Evolutionary conservation across 2,797 vertebrate species (phyloP).

Genomic region (Pseudochirops corinnae): DNA sequence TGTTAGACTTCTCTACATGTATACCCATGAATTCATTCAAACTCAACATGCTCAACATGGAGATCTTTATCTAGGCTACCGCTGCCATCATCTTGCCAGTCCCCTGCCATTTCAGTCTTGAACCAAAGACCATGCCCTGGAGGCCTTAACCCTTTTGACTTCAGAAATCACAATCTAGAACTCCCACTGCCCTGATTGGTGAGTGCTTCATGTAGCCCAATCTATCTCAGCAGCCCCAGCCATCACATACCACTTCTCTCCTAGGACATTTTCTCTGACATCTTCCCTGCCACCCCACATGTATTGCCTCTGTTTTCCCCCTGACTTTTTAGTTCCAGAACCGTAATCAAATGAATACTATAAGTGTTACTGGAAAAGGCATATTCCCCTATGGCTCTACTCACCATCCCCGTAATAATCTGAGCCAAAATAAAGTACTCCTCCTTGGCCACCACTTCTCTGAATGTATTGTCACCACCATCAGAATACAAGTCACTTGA

Average conservation of each 20-base stretch:
- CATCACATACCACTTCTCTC: not conserved
- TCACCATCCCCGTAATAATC: not conserved
- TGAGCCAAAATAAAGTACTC: not conserved
- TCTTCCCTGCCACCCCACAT: not conserved
- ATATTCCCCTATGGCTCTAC: not conserved
- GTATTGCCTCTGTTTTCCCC: not conserved
- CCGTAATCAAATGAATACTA: not conserved
- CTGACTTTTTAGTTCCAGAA: not conserved
- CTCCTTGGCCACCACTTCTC: not conserved
- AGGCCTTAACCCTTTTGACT: not conserved
- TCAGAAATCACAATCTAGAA: not conserved
- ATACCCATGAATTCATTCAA: not conserved
- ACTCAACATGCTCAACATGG: not conserved
- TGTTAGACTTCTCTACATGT: not conserved
- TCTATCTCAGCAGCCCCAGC: not conserved
- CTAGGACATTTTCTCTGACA: not conserved
- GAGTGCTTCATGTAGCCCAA: not conserved
- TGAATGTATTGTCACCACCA: not conserved
- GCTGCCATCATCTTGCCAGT: not conserved
- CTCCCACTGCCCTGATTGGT: not conserved
- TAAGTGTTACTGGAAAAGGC: not conserved
- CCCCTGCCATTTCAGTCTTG: not conserved
- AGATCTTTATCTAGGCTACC: not conserved
- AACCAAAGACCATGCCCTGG: not conserved
- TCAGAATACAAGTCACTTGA: not conserved